Conservation (phyloP, 2,113 vertebrate genomes). For the Diadophis punctatus region DNA sequence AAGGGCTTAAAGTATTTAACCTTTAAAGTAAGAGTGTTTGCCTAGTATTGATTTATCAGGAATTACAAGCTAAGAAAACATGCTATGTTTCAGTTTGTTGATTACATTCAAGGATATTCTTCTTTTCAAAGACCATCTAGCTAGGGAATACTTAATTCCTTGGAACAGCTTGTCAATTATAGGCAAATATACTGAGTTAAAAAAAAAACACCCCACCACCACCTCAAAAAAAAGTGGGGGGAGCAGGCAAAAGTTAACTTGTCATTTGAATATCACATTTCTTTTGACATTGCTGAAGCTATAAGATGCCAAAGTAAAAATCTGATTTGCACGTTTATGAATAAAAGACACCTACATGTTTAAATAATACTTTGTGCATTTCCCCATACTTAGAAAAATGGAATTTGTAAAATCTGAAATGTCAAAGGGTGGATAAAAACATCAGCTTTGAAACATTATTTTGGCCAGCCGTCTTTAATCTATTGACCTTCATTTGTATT, state of each 20-base stretch:
- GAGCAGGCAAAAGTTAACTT: neutral
- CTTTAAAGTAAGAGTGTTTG: constrained; percentile 40
- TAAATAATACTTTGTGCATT: neutral
- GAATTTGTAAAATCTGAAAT: neutral
- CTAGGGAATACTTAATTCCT: constrained; percentile 19
- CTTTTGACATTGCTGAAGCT: neutral
- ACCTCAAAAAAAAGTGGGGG: fast-evolving
- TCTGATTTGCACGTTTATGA: neutral
- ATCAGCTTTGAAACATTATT: neutral
- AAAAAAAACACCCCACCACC: constrained; percentile 5
- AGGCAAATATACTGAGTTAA: neutral
- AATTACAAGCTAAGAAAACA: constrained; percentile 44
- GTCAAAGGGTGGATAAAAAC: neutral
- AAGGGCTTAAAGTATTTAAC: constrained; percentile 46
- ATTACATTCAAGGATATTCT: constrained; percentile 39
- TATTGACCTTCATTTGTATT: neutral
- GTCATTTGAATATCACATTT: neutral
- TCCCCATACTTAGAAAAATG: neutral
- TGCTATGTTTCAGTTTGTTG: constrained; percentile 9
- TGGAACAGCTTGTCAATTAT: constrained; percentile 27
- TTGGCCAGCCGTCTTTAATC: neutral
- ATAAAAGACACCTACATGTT: neutral
- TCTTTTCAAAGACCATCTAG: constrained; percentile 38
- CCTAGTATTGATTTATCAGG: constrained; percentile 40
- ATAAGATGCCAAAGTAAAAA: neutral